Evolutionary conservation across 1,140 invertebrate species (phyloP).

Genomic region (Diplogasteroides magnus): DNA sequence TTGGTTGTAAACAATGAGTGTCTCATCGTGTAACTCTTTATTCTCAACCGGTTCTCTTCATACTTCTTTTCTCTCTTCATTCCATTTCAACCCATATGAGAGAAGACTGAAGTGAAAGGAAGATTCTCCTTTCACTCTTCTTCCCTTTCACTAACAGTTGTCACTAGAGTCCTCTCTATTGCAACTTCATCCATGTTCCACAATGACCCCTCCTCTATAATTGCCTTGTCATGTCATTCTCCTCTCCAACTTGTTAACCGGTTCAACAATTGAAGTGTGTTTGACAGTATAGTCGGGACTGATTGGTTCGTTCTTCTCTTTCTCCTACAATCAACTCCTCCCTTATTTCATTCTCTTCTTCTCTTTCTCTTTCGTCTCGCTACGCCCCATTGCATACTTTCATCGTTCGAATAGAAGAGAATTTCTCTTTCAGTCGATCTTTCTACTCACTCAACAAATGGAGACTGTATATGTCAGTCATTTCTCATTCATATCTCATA

Average conservation of each 20-base stretch:
- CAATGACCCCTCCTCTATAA: not conserved
- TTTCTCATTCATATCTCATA: not conserved
- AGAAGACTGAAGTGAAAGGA: not conserved
- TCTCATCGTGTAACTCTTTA: not conserved
- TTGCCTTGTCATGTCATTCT: not conserved
- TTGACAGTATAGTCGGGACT: not conserved
- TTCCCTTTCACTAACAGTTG: too few relatives aligned
- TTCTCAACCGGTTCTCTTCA: not conserved
- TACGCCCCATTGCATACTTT: not conserved
- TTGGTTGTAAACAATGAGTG: not conserved
- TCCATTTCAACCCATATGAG: not conserved
- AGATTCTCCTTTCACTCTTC: too few relatives aligned
- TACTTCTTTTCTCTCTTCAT: not conserved
- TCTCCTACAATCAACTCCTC: not conserved
- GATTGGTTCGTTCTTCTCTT: not conserved
- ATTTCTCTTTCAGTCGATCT: too few relatives aligned
- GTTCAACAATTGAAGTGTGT: not conserved
- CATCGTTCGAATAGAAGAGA: not conserved
- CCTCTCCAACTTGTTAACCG: not conserved
- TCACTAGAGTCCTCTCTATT: not conserved
- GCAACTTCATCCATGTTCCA: not conserved
- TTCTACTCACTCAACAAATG: not conserved
- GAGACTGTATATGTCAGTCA: not conserved
- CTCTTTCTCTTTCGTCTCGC: not conserved
- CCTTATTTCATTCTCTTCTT: not conserved